Evolutionary conservation across 2,797 vertebrate species (phyloP), one percentile per base, ranked within the genome.

Genomic region (Fratercula arctica): DNA sequence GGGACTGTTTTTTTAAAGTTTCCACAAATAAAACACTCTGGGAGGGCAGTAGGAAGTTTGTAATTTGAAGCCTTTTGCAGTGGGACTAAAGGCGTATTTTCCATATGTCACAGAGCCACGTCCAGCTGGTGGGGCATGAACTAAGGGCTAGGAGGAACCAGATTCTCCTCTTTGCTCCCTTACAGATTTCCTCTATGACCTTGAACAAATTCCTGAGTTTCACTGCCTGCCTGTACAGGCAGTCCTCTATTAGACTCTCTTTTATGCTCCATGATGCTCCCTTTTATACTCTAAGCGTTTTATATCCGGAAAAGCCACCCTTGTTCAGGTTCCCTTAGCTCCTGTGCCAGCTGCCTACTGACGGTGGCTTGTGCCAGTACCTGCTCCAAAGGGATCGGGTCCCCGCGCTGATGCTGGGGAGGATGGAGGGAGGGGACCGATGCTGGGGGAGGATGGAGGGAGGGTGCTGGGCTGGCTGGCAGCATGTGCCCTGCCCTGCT

Each of bases 61-160:
- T 37, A 87, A 84, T 91, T 45, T 75, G 93, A 96, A 91, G 85
- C 46, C 63, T 95, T 96, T 91, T 66, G 67, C 93, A 97, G 96
- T 69, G 26, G 88, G 94, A 94, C 82, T 81, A 82, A 89, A 77
- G 94, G 78, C 69, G 0, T 45, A 9, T 94, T 92, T 88, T 82
- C 46, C 87, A 53, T 41, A 31, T 90, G 79, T 83, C 82, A 86
- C 61, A 45, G 93, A 87, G 93, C 61, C 43, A 3, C 1, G 0
- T 87, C 78, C 93, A 94, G 89, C 87, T 96, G 87, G 66, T 73
- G 87, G 76, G 94, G 50, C 76, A 60, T 3, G 54, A 93, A 31
- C 46, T 81, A 2, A 60, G 53, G 82, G 53, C 54, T 4, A 46
- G 89, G 66, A 96, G 67, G 85, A 86, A 89, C 79, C 66, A 78